These are phyloP conservation scores for Hycleus phaleratus DNA, from an alignment of 1,140 invertebrate species.

Conservation along the genomic window DNA sequence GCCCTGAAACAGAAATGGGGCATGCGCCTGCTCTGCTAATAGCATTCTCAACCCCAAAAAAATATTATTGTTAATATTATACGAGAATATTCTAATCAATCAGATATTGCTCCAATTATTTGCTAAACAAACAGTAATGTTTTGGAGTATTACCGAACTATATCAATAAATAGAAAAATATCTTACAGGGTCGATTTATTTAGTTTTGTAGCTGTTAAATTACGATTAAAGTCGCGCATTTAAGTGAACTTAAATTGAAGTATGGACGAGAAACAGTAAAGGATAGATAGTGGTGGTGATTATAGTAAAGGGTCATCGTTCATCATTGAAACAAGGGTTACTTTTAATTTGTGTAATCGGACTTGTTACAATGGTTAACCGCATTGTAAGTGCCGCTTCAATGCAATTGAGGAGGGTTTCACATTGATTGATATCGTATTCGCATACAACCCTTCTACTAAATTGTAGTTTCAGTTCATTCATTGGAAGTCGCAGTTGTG, in stretches of 20 bases:
- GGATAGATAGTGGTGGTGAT: too few species aligned
- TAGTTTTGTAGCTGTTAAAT: neutral
- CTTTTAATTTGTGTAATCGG: conserved; percentile 20
- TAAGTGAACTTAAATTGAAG: too few species aligned
- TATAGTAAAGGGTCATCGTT: neutral
- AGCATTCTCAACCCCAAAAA: too few species aligned
- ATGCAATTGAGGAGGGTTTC: conserved; percentile 18
- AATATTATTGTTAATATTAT: too few species aligned
- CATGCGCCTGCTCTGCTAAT: conserved; percentile 13
- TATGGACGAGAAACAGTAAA: too few species aligned
- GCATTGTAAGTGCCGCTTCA: conserved; percentile 15
- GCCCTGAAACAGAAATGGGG: conserved; percentile 14
- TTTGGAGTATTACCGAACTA: too few species aligned
- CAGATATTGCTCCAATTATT: too few species aligned
- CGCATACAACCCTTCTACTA: conserved; percentile 14
- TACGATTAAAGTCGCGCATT: neutral
- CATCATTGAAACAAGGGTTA: conserved; percentile 16
- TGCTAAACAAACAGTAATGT: too few species aligned
- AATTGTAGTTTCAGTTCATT: too few species aligned
- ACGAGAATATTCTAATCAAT: too few species aligned
- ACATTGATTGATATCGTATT: conserved; percentile 18
- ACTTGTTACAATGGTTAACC: conserved; percentile 19
- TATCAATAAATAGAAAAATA: too few species aligned
- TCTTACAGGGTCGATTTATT: neutral
- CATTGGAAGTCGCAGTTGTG: too few species aligned